A percentile compares a stretch with the other conserved stretches of the same genome.
Conservation (phyloP, 2,797 vertebrate species). For the Urosaurus nigricauda region DNA sequence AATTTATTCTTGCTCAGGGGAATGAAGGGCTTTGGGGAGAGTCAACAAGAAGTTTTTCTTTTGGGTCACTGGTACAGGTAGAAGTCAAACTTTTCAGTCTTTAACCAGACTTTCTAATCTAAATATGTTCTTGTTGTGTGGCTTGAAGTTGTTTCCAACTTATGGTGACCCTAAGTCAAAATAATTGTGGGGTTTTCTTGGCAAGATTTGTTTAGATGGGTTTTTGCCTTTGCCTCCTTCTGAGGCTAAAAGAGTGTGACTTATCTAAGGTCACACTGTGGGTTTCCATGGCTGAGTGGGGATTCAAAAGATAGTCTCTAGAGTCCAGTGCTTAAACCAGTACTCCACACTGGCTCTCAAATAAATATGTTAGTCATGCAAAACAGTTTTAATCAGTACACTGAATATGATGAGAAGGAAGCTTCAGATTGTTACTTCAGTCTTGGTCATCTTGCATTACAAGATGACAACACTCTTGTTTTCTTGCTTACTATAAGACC, state of each 20-base stretch:
- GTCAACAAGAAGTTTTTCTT: neutral
- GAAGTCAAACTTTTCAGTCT: neutral
- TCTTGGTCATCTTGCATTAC: neutral
- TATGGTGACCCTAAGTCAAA: no score
- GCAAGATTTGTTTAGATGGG: no score
- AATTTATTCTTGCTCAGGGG: slow-evolving; percentile 28
- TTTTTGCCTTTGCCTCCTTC: no score
- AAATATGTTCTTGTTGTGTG: neutral
- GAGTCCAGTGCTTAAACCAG: no score
- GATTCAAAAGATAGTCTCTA: no score
- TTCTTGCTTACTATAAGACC: neutral
- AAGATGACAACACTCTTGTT: neutral
- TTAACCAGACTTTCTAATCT: neutral
- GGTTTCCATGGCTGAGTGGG: no score
- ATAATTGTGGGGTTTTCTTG: no score
- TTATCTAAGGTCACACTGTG: no score
- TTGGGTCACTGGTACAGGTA: neutral
- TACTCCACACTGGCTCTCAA: neutral
- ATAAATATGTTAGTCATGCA: neutral
- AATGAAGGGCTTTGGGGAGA: slow-evolving; percentile 24
- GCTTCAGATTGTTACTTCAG: neutral
- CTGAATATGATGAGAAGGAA: neutral
- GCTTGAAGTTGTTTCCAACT: no score
- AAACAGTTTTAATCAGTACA: neutral
- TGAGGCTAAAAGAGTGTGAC: no score